Evolutionary conservation across 2,113 vertebrate genomes (phyloP).

Genomic region (Percina caprodes): DNA sequence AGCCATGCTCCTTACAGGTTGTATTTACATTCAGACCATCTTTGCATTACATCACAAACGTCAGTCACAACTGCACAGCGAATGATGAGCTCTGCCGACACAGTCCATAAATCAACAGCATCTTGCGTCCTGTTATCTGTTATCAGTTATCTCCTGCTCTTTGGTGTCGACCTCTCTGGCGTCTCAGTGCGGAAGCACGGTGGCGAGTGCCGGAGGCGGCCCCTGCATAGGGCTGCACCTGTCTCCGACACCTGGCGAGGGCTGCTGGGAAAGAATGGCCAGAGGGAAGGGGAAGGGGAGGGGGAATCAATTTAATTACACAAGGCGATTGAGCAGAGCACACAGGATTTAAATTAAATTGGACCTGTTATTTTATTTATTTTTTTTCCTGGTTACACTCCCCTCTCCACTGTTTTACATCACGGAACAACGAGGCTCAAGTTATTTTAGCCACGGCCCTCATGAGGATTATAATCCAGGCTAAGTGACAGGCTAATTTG

Average conservation of each 20-base stretch:
- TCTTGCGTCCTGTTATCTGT: constrained; percentile 41
- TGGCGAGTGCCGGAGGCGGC: neutral
- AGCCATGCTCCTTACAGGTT: neutral
- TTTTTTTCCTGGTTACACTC: constrained; percentile 1
- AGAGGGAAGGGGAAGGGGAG: neutral
- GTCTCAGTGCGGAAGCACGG: neutral
- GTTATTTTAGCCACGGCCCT: constrained; percentile 72
- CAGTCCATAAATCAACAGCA: constrained; percentile 49
- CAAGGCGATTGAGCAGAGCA: constrained; percentile 49
- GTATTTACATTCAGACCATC: constrained; percentile 24
- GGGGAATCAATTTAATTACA: constrained; percentile 62
- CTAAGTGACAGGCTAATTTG: constrained; percentile 83
- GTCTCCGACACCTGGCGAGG: neutral
- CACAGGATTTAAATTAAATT: constrained; percentile 62
- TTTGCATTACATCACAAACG: constrained; percentile 9
- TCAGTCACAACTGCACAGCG: neutral
- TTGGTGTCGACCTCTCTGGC: constrained; percentile 9
- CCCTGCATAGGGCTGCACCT: neutral
- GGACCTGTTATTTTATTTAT: constrained; percentile 24
- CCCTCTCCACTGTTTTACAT: constrained; percentile 54
- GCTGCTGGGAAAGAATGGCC: constrained; percentile 18
- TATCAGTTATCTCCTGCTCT: constrained; percentile 47
- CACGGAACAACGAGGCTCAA: constrained; percentile 59
- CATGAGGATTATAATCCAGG: constrained; percentile 75
- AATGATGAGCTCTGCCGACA: constrained; percentile 32